These are phyloP conservation scores for Todiramphus saurophagus DNA, from an alignment of 2,113 vertebrate genomes.

Conservation along the genomic window DNA sequence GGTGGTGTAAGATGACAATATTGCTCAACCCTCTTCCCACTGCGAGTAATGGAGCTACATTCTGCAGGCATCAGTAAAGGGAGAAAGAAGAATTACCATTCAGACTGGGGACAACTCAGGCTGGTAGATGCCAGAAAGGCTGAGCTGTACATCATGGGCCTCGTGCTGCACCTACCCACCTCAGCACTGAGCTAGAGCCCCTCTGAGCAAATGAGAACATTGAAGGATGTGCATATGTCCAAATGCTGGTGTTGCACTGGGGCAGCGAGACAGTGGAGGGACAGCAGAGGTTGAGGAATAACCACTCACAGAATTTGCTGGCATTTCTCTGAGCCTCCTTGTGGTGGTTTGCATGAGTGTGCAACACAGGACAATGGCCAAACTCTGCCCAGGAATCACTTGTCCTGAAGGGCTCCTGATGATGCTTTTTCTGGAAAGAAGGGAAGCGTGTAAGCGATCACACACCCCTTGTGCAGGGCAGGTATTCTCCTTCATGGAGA, in stretches of 20 bases:
- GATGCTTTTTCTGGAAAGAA: neutral
- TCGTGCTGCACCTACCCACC: neutral
- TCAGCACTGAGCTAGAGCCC: neutral
- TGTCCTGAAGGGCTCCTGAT: neutral
- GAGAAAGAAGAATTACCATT: neutral
- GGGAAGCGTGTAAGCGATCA: neutral
- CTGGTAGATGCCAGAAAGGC: neutral
- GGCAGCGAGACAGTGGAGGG: neutral
- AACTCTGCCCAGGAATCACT: neutral
- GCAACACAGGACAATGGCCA: neutral
- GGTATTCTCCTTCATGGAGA: neutral
- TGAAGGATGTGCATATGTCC: neutral
- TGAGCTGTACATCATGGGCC: neutral
- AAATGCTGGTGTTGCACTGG: neutral
- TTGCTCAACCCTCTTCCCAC: neutral
- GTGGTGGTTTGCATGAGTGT: neutral
- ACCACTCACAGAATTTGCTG: neutral
- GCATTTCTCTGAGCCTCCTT: neutral
- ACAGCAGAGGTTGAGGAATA: neutral
- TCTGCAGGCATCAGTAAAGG: neutral
- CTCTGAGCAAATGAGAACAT: rapidly evolving
- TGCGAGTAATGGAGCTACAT: neutral
- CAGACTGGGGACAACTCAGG: neutral
- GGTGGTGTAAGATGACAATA: neutral
- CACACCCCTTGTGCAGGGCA: neutral